phyloP scores from a whole-genome alignment of 2,888 invertebrate genomes.

The Ashinkailepas kermadecensis region DNA sequence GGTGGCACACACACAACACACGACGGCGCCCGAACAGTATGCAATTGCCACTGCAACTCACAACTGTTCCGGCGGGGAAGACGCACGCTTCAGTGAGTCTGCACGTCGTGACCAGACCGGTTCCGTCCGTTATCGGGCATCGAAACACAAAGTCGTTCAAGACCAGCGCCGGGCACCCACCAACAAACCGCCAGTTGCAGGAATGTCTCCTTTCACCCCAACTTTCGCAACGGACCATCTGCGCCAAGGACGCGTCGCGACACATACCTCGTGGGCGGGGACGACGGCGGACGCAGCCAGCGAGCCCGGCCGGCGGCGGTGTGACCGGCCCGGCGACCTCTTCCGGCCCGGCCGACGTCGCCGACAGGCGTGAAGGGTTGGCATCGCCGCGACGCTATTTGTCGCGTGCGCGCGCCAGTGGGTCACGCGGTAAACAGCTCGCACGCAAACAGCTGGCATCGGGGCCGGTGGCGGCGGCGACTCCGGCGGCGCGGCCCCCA shows the following conservation, averaged over 20 bases:
- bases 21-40: no score
- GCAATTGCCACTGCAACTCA: no score
- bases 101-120: neutral
- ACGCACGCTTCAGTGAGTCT: no score
- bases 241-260: neutral
- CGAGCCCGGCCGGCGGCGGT: no score
- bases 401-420: neutral
- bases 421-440: constrained; percentile 7
- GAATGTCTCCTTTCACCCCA: neutral
- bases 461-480: neutral
- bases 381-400: neutral
- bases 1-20: no score
- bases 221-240: neutral
- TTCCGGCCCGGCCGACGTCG: neutral
- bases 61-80: no score
- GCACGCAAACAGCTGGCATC: constrained; percentile 7
- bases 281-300: no score
- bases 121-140: neutral
- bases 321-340: neutral
- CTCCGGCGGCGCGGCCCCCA: neutral
- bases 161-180: neutral
- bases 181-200: neutral
- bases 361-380: neutral
- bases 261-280: neutral
- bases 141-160: neutral